Percentiles rank a stretch among this genome's conserved stretches.
phyloP scores from a whole-genome alignment of 2,888 invertebrate species.

The Ecdyonurus torrentis region DNA sequence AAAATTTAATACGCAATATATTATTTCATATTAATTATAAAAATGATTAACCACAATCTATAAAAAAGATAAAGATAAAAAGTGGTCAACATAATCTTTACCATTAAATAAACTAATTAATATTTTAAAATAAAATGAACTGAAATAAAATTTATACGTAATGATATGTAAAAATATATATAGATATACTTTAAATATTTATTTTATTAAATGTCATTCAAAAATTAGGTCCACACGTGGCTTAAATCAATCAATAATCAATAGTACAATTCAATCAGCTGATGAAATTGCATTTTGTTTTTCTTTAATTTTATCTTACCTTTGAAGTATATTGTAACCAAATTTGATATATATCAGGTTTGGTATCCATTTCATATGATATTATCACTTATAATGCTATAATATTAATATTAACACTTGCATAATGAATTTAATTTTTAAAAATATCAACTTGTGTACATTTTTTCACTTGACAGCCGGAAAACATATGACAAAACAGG shows the following conservation, averaged over 20 bases:
- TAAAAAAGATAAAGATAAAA: no score
- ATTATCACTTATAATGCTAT: background rate
- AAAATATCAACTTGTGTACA: background rate
- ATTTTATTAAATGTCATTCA: background rate
- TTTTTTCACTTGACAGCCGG: background rate
- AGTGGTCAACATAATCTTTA: no score
- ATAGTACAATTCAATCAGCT: background rate
- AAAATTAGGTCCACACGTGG: background rate
- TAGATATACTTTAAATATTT: background rate
- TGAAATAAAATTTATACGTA: no score
- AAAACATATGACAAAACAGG: background rate
- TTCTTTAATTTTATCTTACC: constrained; percentile 33
- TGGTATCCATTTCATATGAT: constrained; percentile 22
- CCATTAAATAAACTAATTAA: no score
- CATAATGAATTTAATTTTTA: no score
- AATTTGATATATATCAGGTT: constrained; percentile 33
- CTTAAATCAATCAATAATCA: background rate
- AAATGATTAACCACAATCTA: no score
- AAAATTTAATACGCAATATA: no score
- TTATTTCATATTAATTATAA: no score
- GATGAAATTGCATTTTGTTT: constrained; percentile 13
- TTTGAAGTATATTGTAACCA: constrained; percentile 37
- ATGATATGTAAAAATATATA: no score
- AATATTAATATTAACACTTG: background rate
- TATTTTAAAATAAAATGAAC: no score